Evolutionary conservation across 2,113 vertebrate species (phyloP), one percentile per base, ranked within the genome.

Genomic region (Hippoglossus stenolepis): DNA sequence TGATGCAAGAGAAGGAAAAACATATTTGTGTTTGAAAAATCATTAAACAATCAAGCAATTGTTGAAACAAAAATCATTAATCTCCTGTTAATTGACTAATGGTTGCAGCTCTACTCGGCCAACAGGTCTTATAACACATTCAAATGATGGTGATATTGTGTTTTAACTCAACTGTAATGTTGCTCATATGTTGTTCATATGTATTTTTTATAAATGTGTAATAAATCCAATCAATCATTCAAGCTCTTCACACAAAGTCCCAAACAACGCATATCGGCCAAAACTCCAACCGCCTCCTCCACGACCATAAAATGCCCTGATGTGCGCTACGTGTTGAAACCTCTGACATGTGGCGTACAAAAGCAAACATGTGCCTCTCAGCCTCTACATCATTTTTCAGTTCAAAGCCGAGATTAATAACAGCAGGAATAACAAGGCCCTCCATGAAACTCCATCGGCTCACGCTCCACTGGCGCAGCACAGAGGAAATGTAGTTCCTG

Each of bases 401-500:
- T 88, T 86, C 85, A 85, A 87, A 89, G 84, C 75, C 60, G 26
- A 88, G 84, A 89, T 77, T 75, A 90, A 90, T 82, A 83, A 83
- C 83, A 54, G 57, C 73, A 87, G 81, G 70, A 76, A 88, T 62
- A 89, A 83, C 75, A 83, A 61, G 57, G 12, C 75, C 73, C 70
- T 72, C 75, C 57, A 11, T 38, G 35, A 80, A 81, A 86, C 76
- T 73, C 79, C 81, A 75, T 73, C 73, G 82, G 65, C 62, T 78
- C 77, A 88, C 51, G 88, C 90, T 90, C 72, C 51, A 87, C 51
- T 75, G 79, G 65, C 26, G 60, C 54, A 80, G 77, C 82, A 92
- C 83, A 90, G 90, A 82, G 71, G 82, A 78, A 83, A 82, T 71
- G 76, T 85, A 77, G 78, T 84, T 51, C 5, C 5, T 71, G 73